Evolutionary conservation across 2,113 vertebrate genomes (phyloP), one percentile per base, ranked within the genome.

Genomic region (Ptilonorhynchus violaceus): DNA sequence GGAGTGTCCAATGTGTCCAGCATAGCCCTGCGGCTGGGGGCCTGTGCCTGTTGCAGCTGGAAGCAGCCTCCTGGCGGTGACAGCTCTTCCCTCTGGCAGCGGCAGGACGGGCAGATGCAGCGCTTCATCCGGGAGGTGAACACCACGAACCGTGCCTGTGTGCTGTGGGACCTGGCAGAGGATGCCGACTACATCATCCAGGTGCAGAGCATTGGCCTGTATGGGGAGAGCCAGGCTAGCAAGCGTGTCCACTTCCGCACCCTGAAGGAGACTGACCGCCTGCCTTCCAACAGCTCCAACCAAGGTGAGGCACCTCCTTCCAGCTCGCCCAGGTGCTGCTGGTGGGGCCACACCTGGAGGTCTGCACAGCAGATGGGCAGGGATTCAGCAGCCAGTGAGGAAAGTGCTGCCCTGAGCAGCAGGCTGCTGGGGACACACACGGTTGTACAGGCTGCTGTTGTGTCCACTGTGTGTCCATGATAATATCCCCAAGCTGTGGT

Each of bases 71-170:
- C 25, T 0, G 0, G 23, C 46, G 25, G 5, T 94, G 85, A 95
- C 83, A 17, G 53, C 66, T 88, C 82, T 94, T 80, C 22, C 11
- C 91, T 95, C 70, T n/a, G 78, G 63, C 97, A 99, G 99, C 98
- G 98, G 90, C 99, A 99, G 91, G 99, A 99, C 0, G 99, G 99
- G 35, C 99, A 99, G 50, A 99, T 98, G 98, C 99, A 99, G 97
- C 98, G 99, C 69, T 99, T 99, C 96, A 99, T 99, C 97, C 98
- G 99, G 33, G 99, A 99, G 96, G 99, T 99, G 93, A 99, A 99
- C 97, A 99, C 99, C 90, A 99, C 99, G 82, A 99, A 99, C 59
- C 98, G 99, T 19, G 99, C 99, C 49, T 99, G 99, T 11, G 99
- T 99, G 68, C 99, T 99, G 27, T 99, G 99, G 99, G 99, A 99